These are phyloP conservation scores for Pristionchus entomophagus DNA, from an alignment of 2,888 invertebrate genomes.

Conservation along the genomic window DNA sequence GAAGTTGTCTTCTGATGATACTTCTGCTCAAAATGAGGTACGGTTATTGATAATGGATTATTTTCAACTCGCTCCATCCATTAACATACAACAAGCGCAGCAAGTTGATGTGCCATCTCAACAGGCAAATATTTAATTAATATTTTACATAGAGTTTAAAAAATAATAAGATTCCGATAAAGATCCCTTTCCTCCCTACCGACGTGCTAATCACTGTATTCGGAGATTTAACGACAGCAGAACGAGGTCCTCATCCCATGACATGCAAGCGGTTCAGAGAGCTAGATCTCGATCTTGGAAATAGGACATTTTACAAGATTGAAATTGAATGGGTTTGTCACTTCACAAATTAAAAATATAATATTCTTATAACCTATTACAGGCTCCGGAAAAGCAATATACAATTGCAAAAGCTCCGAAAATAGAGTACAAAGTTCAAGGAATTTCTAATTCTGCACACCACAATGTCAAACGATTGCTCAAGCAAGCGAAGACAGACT, in stretches of 20 bases:
- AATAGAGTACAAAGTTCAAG: background rate
- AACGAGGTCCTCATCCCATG: background rate
- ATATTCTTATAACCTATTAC: background rate
- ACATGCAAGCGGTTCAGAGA: background rate
- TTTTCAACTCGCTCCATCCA: no score
- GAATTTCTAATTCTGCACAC: background rate
- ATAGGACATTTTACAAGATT: background rate
- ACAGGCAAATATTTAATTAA: no score
- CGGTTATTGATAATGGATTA: no score
- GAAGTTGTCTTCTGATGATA: no score
- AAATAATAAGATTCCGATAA: background rate
- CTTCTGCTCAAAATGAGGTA: no score
- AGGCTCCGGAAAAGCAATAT: background rate
- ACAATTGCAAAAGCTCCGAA: background rate
- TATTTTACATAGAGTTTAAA: no score
- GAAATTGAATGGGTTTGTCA: background rate
- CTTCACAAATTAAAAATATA: background rate
- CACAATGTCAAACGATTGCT: background rate
- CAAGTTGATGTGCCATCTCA: no score
- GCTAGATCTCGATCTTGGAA: background rate
- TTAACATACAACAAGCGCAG: no score
- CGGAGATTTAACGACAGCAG: background rate
- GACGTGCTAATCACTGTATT: background rate
- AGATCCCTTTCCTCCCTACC: background rate
- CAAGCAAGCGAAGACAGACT: background rate